Conservation (phyloP, 2,113 vertebrate species). For the Leptosomus discolor region DNA sequence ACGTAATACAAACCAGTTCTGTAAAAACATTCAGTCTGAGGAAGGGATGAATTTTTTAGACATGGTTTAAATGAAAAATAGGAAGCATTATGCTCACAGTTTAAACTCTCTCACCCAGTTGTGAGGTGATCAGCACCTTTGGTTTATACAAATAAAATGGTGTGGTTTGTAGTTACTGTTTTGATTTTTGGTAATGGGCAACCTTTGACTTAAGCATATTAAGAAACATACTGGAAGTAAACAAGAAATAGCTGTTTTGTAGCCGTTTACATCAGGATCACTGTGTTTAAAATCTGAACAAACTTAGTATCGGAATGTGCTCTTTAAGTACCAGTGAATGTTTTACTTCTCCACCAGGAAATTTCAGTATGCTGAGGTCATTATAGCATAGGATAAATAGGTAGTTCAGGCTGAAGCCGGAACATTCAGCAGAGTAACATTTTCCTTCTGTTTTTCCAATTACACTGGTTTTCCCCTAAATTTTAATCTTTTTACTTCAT, state of each 20-base stretch:
- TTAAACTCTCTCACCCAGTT: not conserved
- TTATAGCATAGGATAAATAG: not conserved
- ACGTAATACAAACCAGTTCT: not conserved
- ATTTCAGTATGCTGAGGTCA: constrained; percentile 23
- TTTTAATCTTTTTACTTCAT: not conserved
- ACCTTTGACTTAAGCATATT: not conserved
- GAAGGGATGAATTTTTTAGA: not conserved
- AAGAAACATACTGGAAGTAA: not conserved
- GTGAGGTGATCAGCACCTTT: not conserved
- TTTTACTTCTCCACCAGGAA: constrained; percentile 35
- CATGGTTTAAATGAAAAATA: not conserved
- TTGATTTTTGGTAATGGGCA: not conserved
- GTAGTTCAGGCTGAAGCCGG: not conserved
- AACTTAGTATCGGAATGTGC: not conserved
- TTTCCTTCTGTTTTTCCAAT: not conserved
- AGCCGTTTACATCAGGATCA: not conserved
- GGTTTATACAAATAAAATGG: not conserved
- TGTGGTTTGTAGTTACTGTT: not conserved
- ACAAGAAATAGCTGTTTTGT: not conserved
- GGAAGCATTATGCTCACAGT: not conserved
- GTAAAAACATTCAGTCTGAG: not conserved
- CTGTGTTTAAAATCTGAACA: not conserved
- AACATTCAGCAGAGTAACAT: not conserved
- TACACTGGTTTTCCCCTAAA: not conserved
- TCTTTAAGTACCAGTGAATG: not conserved